Base-by-base conservation (phyloP, 2,888 invertebrate species). In the Apodemia mormo region DNA sequence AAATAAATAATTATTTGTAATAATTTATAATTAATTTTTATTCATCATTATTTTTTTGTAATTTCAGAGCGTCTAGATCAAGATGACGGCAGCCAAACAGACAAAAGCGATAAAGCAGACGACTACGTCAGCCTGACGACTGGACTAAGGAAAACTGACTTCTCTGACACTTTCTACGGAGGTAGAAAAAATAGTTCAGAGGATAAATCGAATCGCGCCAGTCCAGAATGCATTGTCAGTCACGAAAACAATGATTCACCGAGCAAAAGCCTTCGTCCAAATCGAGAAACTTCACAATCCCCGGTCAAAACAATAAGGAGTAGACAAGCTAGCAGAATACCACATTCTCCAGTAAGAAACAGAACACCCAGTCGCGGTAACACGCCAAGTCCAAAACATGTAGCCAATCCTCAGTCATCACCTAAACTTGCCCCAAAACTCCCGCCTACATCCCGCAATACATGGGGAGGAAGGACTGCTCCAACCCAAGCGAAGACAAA, bases 381-480 rank as follows among this genome's bases (percentile, higher is more conserved):
- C 75, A 91, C 94, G 3, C 94, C 94, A 66, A 94, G 89, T 75
- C 86, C 92, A 0, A 92, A 92, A 73, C 93, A 92, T 76, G 81
- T 80, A 58, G 75, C 87, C 37, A 81, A 81, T 77, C 80, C 87
- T 5, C 89, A 90, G 76, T 89, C 94, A 40, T 94, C 94, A 70
- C 89, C 88, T 6, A 93, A 92, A 79, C 73, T 89, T 43, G 85
- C 87, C 0, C 88, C 87, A 0, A 88, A 89, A 74, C 76, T 92
- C n/a, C 92, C 92, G 2, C 91, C 90, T 0, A 85, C 90, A 64
- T 81, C 94, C 1, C 94, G 95, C 70, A 96, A 96, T 77, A 97
- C 97, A 0, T 97, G 97, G 97, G 95, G 95, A 73, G 96, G 96
- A 1, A 94, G 96, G 54, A 86, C 90, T 8, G 92, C 88, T 2